Evolutionary conservation across 2,113 vertebrate genomes (phyloP), one percentile per base, ranked within the genome.

Genomic region (Danionella cerebrum): DNA sequence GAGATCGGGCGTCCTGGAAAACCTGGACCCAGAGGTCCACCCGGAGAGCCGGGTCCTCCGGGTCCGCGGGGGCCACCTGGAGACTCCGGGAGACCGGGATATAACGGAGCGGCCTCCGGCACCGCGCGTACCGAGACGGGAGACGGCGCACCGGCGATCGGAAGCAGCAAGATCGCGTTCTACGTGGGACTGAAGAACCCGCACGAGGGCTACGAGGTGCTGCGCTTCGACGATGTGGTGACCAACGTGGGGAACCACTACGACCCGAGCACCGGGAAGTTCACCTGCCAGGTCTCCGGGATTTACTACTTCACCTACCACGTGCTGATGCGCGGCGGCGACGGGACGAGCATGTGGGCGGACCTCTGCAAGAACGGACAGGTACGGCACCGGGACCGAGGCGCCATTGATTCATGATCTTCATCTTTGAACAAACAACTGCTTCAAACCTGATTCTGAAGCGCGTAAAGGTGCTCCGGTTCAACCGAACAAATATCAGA

Each of bases 171-270:
- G 82, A 92, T 94, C 21, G 92, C 92, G 1, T 94, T 95, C 80
- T 94, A 94, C 45, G 93, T 94, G 74, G 93, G 93, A 31, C 87
- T 95, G 50, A 95, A 94, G 78, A 94, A 91, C 70, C 93, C 92
- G 0, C 88, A 89, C 31, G 88, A 89, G 58, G 87, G 87, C 18
- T 89, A 89, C 54, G 86, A 89, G 36, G 86, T 89, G 5, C 75
- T 89, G 4, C 76, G 82, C 31, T 89, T 89, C 41, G 87, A 89
- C 38, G 86, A 89, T 67, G 81, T 88, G 1, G 85, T 89, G 6
- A 89, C 86, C 4, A 89, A 89, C 64, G 66, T 87, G 29, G 86
- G 86, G 11, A 86, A 87, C 45, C 83, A 86, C 68, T 89, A 88
- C 50, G 86, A 89, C 69, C 81, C 90, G 6, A 70, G 81, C 1